Evolutionary conservation across 2,113 vertebrate genomes (phyloP), one percentile per base, ranked within the genome.

Genomic region (Burhinus oedicnemus): DNA sequence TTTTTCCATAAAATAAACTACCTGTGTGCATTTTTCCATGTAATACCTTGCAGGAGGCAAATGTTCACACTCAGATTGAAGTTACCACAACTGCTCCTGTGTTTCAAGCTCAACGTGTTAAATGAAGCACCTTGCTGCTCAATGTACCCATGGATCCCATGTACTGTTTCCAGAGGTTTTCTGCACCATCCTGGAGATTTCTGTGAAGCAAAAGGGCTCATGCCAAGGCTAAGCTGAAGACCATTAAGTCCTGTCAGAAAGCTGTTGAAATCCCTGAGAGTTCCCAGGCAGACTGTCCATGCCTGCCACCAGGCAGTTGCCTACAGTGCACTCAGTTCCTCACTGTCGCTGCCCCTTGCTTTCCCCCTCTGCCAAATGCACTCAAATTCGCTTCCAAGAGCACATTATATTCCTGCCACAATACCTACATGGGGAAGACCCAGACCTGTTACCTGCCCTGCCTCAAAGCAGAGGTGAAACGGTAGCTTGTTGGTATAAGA

Each of bases 281-380:
- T 27, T 66, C 79, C 29, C n/a, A 75, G 61, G 45, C 38, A 82
- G 51, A 5, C 13, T n/a, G 19, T 16, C 29, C 11, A 6, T 36
- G 38, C 12, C 40, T 61, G n/a, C 40, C 52, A 55, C 72, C 34
- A 64, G 72, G n/a, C 54, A 70, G 14, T 2, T 64, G 36, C 52
- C 65, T 17, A 7, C 1, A 1, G 44, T 27, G 27, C 19, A 11
- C 34, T 52, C 44, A 44, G 17, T 25, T 85, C n/a, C 40, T 30
- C 83, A 8, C 18, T 86, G 57, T 19, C 2, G 1, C 54, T 42
- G 32, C 25, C 27, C 27, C 81, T 74, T 74, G 30, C 47, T n/a
- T 76, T 26, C 6, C 15, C 0, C 0, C 34, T 52, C 70, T 1
- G 2, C 20, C 29, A 87, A 72, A 45, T 17, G 14, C 14, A 15